Evolutionary conservation across 2,113 vertebrate species (phyloP).

Genomic region (Corvus cornix): DNA sequence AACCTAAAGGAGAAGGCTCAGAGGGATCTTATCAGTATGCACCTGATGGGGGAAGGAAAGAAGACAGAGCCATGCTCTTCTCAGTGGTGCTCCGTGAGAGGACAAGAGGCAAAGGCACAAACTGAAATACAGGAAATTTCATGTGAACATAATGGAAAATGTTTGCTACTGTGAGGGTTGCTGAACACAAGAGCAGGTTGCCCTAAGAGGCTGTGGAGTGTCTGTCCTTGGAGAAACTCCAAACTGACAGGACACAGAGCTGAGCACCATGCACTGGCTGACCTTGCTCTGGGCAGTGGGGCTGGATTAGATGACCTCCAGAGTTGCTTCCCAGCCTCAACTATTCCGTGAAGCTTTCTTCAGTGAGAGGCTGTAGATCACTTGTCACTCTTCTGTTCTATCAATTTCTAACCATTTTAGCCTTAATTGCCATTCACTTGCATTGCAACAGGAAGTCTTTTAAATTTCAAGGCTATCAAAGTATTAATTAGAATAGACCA

Average conservation of each 20-base stretch:
- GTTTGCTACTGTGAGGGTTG: background rate
- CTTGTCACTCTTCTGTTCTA: background rate
- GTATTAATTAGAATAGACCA: background rate
- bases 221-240: background rate
- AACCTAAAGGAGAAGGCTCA: background rate
- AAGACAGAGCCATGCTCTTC: background rate
- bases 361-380: background rate
- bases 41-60: background rate
- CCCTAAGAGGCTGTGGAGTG: background rate
- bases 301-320: background rate
- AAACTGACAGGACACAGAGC: background rate
- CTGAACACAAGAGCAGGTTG: background rate
- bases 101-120: background rate
- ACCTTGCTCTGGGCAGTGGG: background rate
- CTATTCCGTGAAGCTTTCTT: background rate
- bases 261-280: background rate
- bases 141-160: background rate
- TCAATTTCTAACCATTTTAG: background rate
- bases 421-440: background rate
- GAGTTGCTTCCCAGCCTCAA: background rate
- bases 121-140: background rate
- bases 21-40: background rate
- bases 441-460: background rate
- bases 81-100: background rate
- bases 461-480: background rate